phyloP scores from a whole-genome alignment of 92 coral and sea anemone genomes.

The Paramuricea clavata region DNA sequence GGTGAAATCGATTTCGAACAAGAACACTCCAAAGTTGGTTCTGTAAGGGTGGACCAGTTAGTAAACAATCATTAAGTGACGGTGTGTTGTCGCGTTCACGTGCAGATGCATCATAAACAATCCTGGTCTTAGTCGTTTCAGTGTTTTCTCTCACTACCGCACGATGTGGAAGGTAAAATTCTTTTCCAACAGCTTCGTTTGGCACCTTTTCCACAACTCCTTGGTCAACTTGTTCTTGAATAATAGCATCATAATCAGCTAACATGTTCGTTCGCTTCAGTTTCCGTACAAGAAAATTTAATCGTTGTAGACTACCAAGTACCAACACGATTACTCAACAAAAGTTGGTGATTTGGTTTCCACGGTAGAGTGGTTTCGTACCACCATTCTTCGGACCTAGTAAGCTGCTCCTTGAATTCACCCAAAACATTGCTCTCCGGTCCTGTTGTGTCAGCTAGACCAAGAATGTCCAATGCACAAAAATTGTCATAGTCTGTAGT shows the following conservation, averaged over 20 bases:
- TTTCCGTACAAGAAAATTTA: too few species aligned
- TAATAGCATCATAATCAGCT: conserved; percentile 46
- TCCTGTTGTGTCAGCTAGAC: conserved; percentile 57
- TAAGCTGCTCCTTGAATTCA: conserved; percentile 60
- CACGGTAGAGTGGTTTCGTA: conserved; percentile 66
- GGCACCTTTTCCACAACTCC: conserved; percentile 52
- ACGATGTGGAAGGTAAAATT: too few species aligned
- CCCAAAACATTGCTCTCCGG: conserved; percentile 39
- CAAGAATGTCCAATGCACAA: conserved; percentile 66
- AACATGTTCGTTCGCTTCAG: conserved; percentile 18
- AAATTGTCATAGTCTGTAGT: conserved; percentile 56
- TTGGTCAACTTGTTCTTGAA: conserved; percentile 50
- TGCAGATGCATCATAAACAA: conserved; percentile 65
- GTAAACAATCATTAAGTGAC: conserved; percentile 69
- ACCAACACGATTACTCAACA: conserved; percentile 44
- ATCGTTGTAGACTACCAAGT: conserved; percentile 65
- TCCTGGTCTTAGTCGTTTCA: too few species aligned
- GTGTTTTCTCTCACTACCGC: too few species aligned
- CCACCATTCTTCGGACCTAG: conserved; percentile 68
- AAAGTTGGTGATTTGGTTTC: conserved; percentile 49
- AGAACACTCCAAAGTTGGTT: too few species aligned
- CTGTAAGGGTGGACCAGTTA: conserved; percentile 67
- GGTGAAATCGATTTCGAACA: conserved; percentile 71
- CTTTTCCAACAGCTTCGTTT: conserved; percentile 13
- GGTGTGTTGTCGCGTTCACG: conserved; percentile 61